A percentile compares a stretch with the other conserved stretches of the same genome.
These are phyloP conservation scores for Diaperis boleti DNA, from an alignment of 2,888 invertebrate genomes.

Conservation along the genomic window DNA sequence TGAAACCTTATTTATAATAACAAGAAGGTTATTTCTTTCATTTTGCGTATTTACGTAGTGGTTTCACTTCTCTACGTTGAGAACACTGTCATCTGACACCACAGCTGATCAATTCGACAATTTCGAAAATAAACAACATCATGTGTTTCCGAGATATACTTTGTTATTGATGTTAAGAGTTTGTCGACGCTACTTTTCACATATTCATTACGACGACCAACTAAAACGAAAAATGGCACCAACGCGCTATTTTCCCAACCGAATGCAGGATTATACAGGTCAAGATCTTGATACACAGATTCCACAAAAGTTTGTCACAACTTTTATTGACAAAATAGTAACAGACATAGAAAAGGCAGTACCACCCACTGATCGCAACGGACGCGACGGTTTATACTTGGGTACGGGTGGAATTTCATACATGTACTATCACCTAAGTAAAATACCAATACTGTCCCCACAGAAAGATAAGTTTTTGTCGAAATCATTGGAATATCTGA, in stretches of 20 bases:
- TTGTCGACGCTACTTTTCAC: conserved; percentile 14
- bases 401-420: conserved; percentile 80
- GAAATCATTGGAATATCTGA: conserved; percentile 73
- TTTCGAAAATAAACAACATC: not conserved
- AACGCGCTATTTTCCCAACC: conserved; percentile 51
- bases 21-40: too few relatives aligned
- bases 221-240: conserved; percentile 21
- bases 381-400: conserved; percentile 76
- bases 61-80: too few relatives aligned
- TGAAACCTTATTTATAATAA: too few relatives aligned
- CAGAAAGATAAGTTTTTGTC: conserved; percentile 69
- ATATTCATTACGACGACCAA: not conserved
- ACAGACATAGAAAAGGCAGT: conserved; percentile 58
- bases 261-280: conserved; percentile 49
- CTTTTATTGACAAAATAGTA: conserved; percentile 44
- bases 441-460: conserved; percentile 68
- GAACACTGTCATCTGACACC: too few relatives aligned
- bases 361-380: conserved; percentile 59
- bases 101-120: too few relatives aligned
- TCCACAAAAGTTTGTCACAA: conserved; percentile 35
- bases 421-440: conserved; percentile 79
- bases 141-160: not conserved
- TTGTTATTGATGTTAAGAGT: conserved; percentile 30
- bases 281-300: conserved; percentile 39
- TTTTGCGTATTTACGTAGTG: too few relatives aligned